Percentiles rank a stretch among this genome's conserved stretches.
Evolutionary conservation across 1,140 invertebrate species (phyloP).

Genomic region (Aphelenchoides avenae): DNA sequence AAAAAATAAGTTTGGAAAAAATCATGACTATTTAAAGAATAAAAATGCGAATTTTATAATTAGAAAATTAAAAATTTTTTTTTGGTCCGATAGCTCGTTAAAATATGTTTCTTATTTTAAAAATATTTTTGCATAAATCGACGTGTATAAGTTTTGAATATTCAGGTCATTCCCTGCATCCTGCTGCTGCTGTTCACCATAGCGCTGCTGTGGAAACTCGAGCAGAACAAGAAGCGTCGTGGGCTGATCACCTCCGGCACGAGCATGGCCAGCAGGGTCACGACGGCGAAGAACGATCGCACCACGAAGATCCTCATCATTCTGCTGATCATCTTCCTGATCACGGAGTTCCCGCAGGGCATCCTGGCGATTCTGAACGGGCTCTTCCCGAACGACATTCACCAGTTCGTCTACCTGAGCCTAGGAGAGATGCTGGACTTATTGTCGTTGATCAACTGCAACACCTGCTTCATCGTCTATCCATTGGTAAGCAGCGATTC

Average conservation of each 20-base stretch:
- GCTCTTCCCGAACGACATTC: slow-evolving; percentile 46
- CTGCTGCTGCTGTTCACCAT: slow-evolving; percentile 38
- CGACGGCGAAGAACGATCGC: slow-evolving; percentile 33
- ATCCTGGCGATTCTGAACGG: slow-evolving; percentile 44
- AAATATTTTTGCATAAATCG: no score
- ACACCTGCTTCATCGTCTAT: slow-evolving; percentile 46
- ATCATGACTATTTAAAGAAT: no score
- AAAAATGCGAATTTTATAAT: no score
- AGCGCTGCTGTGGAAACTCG: slow-evolving; percentile 34
- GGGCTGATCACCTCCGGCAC: slow-evolving; percentile 38
- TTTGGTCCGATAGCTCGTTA: no score
- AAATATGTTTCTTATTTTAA: no score
- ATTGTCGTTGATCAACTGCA: slow-evolving; percentile 42
- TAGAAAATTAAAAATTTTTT: slow-evolving; percentile 1
- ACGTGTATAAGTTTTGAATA: slow-evolving; percentile 5
- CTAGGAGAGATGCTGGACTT: slow-evolving; percentile 43
- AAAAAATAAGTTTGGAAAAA: no score
- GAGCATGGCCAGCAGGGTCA: slow-evolving; percentile 33
- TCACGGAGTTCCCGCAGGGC: slow-evolving; percentile 39
- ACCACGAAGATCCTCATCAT: slow-evolving; percentile 45
- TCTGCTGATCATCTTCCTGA: slow-evolving; percentile 33
- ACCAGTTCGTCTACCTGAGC: slow-evolving; percentile 47
- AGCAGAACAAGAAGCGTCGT: slow-evolving; percentile 25
- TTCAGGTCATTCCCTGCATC: slow-evolving; percentile 45
- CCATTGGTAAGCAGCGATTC: no score